Evolutionary conservation across 2,113 vertebrate species (phyloP), one percentile per base, ranked within the genome.

Genomic region (Leptobrachium ailaonicum): DNA sequence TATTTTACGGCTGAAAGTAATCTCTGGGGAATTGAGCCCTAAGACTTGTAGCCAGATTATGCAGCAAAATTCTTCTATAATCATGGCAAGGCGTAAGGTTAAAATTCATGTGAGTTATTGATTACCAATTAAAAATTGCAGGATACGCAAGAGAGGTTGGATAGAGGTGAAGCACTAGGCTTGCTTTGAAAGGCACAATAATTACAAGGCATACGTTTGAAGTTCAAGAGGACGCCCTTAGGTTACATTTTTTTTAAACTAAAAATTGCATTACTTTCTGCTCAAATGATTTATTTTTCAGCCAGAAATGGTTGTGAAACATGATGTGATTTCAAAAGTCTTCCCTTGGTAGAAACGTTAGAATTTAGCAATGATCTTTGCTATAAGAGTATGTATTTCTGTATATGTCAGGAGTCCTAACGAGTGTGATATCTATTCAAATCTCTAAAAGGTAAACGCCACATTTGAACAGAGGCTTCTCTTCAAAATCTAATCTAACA

Each of bases 261-360:
- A 91, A 91, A 93, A 92, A 93, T 94, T 92, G 91, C 92, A 93
- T 92, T 92, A 90, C 91, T 89, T 93, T 96, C 92, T 94, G 93
- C 94, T 95, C 92, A 86, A 93, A 83, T 96, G 96, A 98, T 98
- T 98, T 98, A 98, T 95, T 93, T 93, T 93, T 90, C 87, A 89
- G 84, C 83, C 91, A 92, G 92, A 93, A 93, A 94, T 93, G 91
- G 90, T 93, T 92, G 92, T 90, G 95, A 96, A 93, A 93, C 95
- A 97, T 92, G 90, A 96, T 95, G 91, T 96, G 94, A 96, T 98
- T 98, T 96, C 95, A 96, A 94, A 94, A 88, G 95, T 96, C 88
- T 96, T 95, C 94, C 92, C 90, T 91, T 90, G 89, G 91, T 93
- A 89, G 86, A 93, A 93, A 85, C 85, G 90, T 92, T 93, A 83